phyloP scores from a whole-genome alignment of 2,797 vertebrate species.

The Paguma larvata region DNA sequence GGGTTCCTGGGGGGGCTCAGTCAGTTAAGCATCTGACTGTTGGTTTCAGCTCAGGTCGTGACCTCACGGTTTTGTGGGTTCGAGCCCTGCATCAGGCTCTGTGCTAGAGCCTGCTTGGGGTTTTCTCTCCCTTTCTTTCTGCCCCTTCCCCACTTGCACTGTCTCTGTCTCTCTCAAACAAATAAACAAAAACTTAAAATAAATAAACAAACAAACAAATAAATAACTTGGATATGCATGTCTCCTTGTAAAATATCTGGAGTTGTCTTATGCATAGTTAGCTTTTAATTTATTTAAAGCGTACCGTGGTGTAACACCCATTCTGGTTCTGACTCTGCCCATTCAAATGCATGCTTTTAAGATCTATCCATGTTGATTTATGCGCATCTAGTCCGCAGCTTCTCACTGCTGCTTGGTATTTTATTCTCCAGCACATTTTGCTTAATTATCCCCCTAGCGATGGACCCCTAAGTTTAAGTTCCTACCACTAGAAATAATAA shows the following conservation, averaged over 20 bases:
- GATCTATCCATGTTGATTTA: conserved; percentile 37
- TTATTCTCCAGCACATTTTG: conserved; percentile 64
- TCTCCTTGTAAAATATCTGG: conserved; percentile 57
- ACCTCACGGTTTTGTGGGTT: no score
- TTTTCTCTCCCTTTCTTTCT: no score
- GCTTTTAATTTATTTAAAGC: conserved; percentile 72
- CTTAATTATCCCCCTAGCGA: conserved; percentile 65
- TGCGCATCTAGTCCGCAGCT: neutral
- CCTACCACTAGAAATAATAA: conserved; percentile 68
- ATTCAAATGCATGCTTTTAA: conserved; percentile 58
- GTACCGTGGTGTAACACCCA: conserved; percentile 8
- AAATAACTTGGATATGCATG: neutral
- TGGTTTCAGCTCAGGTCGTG: no score
- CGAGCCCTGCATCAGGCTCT: no score
- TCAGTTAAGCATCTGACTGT: no score
- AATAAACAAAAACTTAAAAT: no score
- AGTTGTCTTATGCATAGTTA: conserved; percentile 30
- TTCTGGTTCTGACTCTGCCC: conserved; percentile 56
- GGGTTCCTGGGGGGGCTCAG: no score
- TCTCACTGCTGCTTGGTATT: conserved; percentile 33
- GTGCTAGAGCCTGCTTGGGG: no score
- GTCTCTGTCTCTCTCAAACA: no score
- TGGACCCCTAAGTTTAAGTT: conserved; percentile 55
- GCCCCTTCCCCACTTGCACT: no score
- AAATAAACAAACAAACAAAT: no score